Base-by-base conservation (phyloP, 2,797 vertebrate genomes). In the Phrynocephalus vlangalii region DNA sequence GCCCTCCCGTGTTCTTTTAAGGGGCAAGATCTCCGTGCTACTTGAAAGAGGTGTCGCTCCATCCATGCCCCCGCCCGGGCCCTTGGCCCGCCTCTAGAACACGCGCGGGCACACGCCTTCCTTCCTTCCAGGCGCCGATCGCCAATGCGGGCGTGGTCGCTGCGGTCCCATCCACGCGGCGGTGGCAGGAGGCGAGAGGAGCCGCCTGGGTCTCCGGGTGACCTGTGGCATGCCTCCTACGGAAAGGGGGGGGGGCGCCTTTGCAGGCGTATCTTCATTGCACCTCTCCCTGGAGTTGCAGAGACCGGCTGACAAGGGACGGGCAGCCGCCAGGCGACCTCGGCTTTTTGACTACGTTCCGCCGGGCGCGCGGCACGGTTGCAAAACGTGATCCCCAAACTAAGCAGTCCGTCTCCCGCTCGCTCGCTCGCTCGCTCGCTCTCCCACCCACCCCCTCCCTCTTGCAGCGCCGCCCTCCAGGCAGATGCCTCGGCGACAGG, bases 121-220 rank as follows among this genome's bases (percentile, higher is more conserved):
- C 79, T 71, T 3, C 26, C 11, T n/a, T 71, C 68, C 76, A 16
- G 33, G 71, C 60, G 44, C 30, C 50, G 11, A 2, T 20, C 8
- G 26, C 2, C 66, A 1, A 63, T 68, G 72, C 66, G 87, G 87
- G 87, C 66, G 87, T 66, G 87, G 87, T 50, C 77, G 72, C 68
- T 84, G 50, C 33, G 50, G 30, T 63, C 33, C 11, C 52, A 68
- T 78, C 16, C 11, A 76, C 72, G 26, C n/a, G 22, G 16, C 26
- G 52, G 67, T 50, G 76, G 13, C 20, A 16, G 24, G 66, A 18
- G 60, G 67, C 20, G 48, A 86, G 67, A n/a, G n/a, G 24, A 79
- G 76, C 63, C 6, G 28, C 75, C n/a, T 26, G 24, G 9, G 33
- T 78, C 44, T 68, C 63, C 20, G 52, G 30, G 3, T n/a, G 18